Evolutionary conservation across 2,888 invertebrate genomes (phyloP).

Genomic region (Sphaerophoria taeniata): DNA sequence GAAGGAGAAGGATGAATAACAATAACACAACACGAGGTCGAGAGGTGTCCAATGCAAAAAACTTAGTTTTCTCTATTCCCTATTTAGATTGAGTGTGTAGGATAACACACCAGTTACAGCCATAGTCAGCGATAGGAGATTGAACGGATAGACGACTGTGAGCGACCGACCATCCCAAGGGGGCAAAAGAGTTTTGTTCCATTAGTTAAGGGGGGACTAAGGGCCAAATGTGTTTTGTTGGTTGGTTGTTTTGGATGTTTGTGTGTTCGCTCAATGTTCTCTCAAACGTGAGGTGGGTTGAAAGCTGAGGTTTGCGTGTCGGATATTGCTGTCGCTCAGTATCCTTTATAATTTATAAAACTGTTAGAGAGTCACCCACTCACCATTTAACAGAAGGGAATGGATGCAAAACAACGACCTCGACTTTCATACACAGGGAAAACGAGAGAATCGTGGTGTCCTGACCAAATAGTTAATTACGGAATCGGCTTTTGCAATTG

Average conservation of each 20-base stretch:
- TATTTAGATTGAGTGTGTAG: background rate
- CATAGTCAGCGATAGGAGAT: background rate
- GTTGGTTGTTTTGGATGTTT: too few species aligned
- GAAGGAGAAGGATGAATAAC: slow-evolving; percentile 68
- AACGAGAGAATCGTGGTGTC: slow-evolving; percentile 12
- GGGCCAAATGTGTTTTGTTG: slow-evolving; percentile 37
- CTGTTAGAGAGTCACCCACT: slow-evolving; percentile 36
- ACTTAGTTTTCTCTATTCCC: slow-evolving; percentile 13
- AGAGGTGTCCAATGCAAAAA: slow-evolving; percentile 52
- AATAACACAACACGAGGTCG: slow-evolving; percentile 58
- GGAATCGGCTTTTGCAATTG: slow-evolving; percentile 68
- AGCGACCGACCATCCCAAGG: slow-evolving; percentile 38
- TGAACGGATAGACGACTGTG: background rate
- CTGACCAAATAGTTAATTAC: slow-evolving; percentile 68
- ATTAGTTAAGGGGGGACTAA: slow-evolving; percentile 54
- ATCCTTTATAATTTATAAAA: slow-evolving; percentile 23
- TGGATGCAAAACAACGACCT: slow-evolving; percentile 48
- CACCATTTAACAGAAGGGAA: slow-evolving; percentile 18
- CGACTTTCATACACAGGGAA: background rate
- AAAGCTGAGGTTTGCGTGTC: slow-evolving; percentile 67
- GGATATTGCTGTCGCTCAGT: slow-evolving; percentile 72
- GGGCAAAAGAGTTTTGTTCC: slow-evolving; percentile 58
- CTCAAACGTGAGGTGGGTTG: slow-evolving; percentile 42
- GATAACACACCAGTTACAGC: background rate
- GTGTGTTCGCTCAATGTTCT: slow-evolving; percentile 5